Conservation (phyloP, 2,888 invertebrate genomes). For the Gryllus longicercus region DNA sequence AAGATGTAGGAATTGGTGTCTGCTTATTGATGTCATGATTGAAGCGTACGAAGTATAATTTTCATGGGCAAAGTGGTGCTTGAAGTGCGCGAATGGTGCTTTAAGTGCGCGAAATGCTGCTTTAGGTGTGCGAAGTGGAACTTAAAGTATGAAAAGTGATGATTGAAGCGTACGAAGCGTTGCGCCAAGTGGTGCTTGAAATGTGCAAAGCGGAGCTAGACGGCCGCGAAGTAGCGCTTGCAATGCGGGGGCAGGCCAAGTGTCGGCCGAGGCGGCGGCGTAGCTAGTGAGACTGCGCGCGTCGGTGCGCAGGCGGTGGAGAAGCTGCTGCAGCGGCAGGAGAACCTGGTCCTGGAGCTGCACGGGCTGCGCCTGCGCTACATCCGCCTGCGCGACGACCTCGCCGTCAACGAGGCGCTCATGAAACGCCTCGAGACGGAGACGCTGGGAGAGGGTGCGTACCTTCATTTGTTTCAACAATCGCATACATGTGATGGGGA, state of each 20-base stretch:
- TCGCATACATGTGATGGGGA: constrained; percentile 33
- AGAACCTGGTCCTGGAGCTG: constrained; percentile 41
- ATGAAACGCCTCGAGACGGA: constrained; percentile 25
- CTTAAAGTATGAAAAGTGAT: too few relatives aligned
- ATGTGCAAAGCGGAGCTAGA: too few relatives aligned
- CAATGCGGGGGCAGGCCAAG: background rate
- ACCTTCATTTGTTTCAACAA: constrained; percentile 38
- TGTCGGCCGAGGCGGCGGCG: too few relatives aligned
- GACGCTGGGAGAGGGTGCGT: background rate
- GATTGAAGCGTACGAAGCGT: too few relatives aligned
- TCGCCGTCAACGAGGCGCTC: constrained; percentile 42
- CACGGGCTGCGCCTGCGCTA: constrained; percentile 42
- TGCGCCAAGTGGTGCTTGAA: too few relatives aligned
- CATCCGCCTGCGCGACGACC: constrained; percentile 44
- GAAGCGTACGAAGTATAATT: too few relatives aligned
- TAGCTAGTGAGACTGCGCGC: background rate
- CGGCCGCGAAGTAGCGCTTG: constrained; percentile 39
- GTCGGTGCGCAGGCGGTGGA: constrained; percentile 40
- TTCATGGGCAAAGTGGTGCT: too few relatives aligned
- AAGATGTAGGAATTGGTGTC: too few relatives aligned
- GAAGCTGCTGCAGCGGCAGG: constrained; percentile 43
- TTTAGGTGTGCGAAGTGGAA: too few relatives aligned
- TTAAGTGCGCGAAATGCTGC: too few relatives aligned
- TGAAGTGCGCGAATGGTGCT: too few relatives aligned
- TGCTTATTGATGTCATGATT: too few relatives aligned